Evolutionary conservation across 2,113 vertebrate genomes (phyloP).

Genomic region (Nothoprocta perdicaria): DNA sequence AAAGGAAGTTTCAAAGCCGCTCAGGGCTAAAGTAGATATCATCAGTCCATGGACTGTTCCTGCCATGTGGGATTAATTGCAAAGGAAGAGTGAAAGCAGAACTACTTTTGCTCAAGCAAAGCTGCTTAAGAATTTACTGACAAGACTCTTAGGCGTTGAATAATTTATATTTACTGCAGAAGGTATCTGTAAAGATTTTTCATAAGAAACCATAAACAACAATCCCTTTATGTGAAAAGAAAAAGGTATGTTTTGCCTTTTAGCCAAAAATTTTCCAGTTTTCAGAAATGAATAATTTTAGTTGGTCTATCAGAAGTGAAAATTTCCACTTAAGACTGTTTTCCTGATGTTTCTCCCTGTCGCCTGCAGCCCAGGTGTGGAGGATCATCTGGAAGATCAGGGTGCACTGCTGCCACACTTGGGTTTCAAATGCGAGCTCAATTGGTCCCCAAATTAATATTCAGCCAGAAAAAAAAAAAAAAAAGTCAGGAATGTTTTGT

Average conservation of each 20-base stretch:
- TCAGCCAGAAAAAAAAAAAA: neutral
- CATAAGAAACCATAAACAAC: slow-evolving; percentile 7
- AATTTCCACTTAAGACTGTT: neutral
- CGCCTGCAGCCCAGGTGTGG: slow-evolving; percentile 11
- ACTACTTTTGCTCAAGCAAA: slow-evolving; percentile 1
- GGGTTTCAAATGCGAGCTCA: slow-evolving; percentile 26
- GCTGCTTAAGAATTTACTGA: slow-evolving; percentile 24
- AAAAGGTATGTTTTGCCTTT: neutral
- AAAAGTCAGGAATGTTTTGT: slow-evolving; percentile 50
- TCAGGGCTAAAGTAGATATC: neutral
- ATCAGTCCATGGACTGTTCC: neutral
- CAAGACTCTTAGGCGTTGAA: neutral
- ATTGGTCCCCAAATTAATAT: slow-evolving; percentile 4
- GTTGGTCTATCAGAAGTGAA: slow-evolving; percentile 4
- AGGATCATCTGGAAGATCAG: neutral
- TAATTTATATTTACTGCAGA: neutral
- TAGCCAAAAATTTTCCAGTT: neutral
- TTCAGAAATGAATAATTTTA: slow-evolving; percentile 11
- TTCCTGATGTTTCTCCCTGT: neutral
- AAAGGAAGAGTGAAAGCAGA: slow-evolving; percentile 19
- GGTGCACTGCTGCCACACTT: neutral
- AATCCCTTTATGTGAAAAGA: neutral
- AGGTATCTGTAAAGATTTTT: neutral
- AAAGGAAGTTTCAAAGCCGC: neutral
- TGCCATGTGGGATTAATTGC: neutral